Evolutionary conservation across 2,113 vertebrate genomes (phyloP), one percentile per base, ranked within the genome.

Genomic region (Chloebia gouldiae): DNA sequence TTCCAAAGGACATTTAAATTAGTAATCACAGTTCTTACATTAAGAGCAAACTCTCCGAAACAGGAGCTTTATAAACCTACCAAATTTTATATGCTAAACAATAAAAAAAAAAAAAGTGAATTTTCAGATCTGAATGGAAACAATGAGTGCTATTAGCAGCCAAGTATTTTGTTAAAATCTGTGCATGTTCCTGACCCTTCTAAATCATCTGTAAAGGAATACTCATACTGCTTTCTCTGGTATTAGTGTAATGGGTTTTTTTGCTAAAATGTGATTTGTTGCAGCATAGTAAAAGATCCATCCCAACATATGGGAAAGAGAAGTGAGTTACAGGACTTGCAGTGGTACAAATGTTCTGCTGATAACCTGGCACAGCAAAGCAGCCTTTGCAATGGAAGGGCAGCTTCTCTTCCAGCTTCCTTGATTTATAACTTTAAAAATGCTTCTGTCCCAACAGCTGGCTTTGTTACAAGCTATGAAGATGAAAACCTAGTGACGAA

Each of bases 1-100:
- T 60, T 94, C 51, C 27, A 66, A 71, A 78, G 35, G 42, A 82
- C 37, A 11, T 88, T 90, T 92, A 86, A 96, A 93, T 93, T 86
- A 90, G n/a, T 83, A 71, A 93, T 86, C 40, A 35, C 31, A 66
- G 60, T 16, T 88, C 71, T 71, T 91, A 80, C 91, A 82, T 90
- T 86, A 56, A 77, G 68, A 91, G 59, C 3, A 4, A 33, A 44
- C 20, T 63, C 10, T 61, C 44, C 57, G 64, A 85, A 86, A 39
- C 35, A 57, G 31, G 19, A 94, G 35, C 44, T 90, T 16, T 77
- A 56, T 60, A 89, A 85, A 22, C 9, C n/a, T 56, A 27, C 28
- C 27, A 33, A 79, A 35, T 65, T 71, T 91, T 25, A 1, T 45
- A 11, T 23, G 37, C 53, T 73, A 37, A 88, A 44, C 59, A 90